phyloP scores from a whole-genome alignment of 64 coral and sea anemone species.

The Orbicella faveolata region DNA sequence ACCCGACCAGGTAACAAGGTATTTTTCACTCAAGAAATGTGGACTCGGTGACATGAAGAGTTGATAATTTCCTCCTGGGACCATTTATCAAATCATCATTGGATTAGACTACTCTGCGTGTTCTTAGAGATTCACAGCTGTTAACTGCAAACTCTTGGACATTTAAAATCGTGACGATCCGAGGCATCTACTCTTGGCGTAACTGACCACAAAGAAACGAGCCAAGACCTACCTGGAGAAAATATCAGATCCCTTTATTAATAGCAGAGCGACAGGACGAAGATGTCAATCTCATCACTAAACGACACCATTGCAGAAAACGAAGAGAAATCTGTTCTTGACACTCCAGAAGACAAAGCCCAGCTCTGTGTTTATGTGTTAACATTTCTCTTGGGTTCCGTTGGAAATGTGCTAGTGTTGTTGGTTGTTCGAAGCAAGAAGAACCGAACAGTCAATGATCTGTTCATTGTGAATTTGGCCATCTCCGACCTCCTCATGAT shows the following conservation, averaged over 20 bases:
- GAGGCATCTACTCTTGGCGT: background rate
- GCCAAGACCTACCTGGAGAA: background rate
- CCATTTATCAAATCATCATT: background rate
- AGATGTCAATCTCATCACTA: background rate
- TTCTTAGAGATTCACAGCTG: background rate
- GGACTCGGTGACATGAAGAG: background rate
- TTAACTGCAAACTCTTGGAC: background rate
- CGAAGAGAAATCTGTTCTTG: background rate
- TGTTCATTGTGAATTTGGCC: conserved; percentile 64
- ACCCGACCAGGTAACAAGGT: background rate
- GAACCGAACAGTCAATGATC: conserved; percentile 45
- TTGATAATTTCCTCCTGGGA: background rate
- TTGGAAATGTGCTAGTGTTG: conserved; percentile 56
- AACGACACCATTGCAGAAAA: background rate
- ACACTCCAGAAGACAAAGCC: conserved; percentile 16
- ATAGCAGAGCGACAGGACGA: background rate
- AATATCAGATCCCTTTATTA: background rate
- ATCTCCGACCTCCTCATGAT: conserved; percentile 60
- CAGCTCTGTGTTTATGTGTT: conserved; percentile 43
- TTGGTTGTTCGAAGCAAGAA: conserved; percentile 47
- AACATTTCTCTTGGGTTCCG: conserved; percentile 50
- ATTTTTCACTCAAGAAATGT: background rate
- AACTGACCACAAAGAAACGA: background rate
- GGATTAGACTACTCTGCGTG: background rate
- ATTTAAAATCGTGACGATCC: background rate